Evolutionary conservation across 2,888 invertebrate species (phyloP), one percentile per base, ranked within the genome.

Genomic region (Ptilodon capucinus): DNA sequence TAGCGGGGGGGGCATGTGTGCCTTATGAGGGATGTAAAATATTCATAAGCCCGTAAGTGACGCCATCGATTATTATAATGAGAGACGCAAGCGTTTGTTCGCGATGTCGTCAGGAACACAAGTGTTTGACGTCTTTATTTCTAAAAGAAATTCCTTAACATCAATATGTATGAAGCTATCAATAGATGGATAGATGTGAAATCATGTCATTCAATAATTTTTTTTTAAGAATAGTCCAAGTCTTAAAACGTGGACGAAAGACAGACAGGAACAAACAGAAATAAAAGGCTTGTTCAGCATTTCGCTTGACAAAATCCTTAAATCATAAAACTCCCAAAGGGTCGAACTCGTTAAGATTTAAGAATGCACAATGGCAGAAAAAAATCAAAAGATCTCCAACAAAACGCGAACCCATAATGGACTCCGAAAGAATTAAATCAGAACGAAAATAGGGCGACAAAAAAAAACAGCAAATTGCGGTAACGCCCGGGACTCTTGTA

Each of bases 31-130:
- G 68, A 68, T 68, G 67, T 79, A 69, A 79, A 78, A 80, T 80
- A 80, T 80, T 80, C 79, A 80, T 79, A 74, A 71, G 71, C 60
- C 57, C 57, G 72, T 78, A 78, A 80, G 79, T 76, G 79, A 79
- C 68, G 71, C 67, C 79, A 76, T 80, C 79, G 79, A 77, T 80
- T 79, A 78, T 77, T 75, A 72, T 79, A 76, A 79, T 74, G 76
- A 64, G 64, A 57, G 65, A 59, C 53, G 44, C 57, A 46, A 58
- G 64, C 57, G 51, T 55, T 60, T 57, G 66, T 43, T 60, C 62
- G 68, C 68, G 69, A 63, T 47, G 44, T 38, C 40, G 34, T 67
- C 59, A 61, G 11, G 51, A 8, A 40, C 53, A 62, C 51, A 71
- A 70, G 64, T 62, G 63, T 36, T 64, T 32, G 25, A 34, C 7